These are phyloP conservation scores for Halichoerus grypus DNA, from an alignment of 2,113 vertebrate species.

Conservation along the genomic window DNA sequence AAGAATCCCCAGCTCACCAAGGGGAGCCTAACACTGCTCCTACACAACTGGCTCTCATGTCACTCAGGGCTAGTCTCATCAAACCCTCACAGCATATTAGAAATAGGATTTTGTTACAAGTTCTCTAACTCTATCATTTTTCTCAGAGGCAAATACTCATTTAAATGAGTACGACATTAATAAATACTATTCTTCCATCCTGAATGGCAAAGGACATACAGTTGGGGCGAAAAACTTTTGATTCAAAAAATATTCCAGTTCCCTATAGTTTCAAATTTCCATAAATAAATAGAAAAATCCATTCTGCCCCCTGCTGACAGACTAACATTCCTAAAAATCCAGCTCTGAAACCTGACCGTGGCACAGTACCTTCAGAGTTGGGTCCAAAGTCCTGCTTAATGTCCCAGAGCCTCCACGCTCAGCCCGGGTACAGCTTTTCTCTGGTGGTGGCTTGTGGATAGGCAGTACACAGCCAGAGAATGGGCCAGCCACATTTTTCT, in stretches of 20 bases:
- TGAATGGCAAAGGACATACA: background rate
- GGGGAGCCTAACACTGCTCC: background rate
- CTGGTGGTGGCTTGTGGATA: fast-evolving
- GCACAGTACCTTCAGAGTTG: background rate
- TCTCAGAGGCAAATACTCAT: conserved; percentile 22
- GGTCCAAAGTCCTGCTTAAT: background rate
- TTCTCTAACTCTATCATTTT: conserved; percentile 8
- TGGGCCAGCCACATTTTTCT: background rate
- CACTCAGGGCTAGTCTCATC: background rate
- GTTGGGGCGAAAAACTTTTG: background rate
- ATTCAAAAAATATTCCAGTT: background rate
- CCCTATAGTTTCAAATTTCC: conserved; percentile 53
- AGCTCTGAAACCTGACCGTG: background rate
- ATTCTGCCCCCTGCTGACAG: conserved; percentile 80
- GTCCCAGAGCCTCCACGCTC: background rate
- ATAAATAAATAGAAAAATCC: conserved; percentile 74
- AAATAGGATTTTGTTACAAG: background rate
- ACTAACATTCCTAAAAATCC: conserved; percentile 60
- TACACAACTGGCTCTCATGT: background rate
- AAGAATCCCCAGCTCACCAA: background rate
- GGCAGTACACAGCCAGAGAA: background rate
- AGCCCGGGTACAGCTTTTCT: background rate
- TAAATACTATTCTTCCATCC: background rate
- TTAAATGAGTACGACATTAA: conserved; percentile 21
- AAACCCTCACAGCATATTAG: background rate